Conservation (phyloP, 2,113 vertebrate genomes). For the Zapornia atra region DNA sequence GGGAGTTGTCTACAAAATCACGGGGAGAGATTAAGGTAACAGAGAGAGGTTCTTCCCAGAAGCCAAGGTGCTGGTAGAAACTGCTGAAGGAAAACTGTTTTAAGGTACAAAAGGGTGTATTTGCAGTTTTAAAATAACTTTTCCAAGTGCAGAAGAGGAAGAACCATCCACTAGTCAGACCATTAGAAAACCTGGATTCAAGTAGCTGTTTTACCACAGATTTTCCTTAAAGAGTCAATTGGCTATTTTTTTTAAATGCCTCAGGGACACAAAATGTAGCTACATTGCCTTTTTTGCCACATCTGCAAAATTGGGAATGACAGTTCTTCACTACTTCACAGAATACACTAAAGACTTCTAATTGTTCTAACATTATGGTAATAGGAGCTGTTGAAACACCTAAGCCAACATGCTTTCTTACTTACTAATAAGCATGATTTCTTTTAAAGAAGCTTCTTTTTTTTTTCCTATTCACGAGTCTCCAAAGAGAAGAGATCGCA, state of each 20-base stretch:
- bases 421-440: not conserved
- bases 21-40: not conserved
- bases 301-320: not conserved
- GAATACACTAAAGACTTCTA: not conserved
- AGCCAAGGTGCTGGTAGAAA: not conserved
- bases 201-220: not conserved
- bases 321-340: not conserved
- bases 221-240: not conserved
- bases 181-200: not conserved
- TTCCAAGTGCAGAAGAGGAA: not conserved
- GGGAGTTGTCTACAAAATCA: not conserved
- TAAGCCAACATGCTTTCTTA: not conserved
- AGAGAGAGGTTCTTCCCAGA: not conserved
- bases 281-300: not conserved
- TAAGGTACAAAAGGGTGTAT: not conserved
- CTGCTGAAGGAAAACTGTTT: not conserved
- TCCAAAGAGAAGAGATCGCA: not conserved
- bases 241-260: not conserved
- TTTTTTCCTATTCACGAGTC: not conserved
- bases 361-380: not conserved
- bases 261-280: not conserved
- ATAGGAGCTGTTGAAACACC: not conserved
- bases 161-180: not conserved
- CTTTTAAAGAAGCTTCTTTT: not conserved
- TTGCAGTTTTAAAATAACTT: constrained; percentile 10